phyloP scores from a whole-genome alignment of 2,797 vertebrate genomes.

The Synanceia verrucosa region DNA sequence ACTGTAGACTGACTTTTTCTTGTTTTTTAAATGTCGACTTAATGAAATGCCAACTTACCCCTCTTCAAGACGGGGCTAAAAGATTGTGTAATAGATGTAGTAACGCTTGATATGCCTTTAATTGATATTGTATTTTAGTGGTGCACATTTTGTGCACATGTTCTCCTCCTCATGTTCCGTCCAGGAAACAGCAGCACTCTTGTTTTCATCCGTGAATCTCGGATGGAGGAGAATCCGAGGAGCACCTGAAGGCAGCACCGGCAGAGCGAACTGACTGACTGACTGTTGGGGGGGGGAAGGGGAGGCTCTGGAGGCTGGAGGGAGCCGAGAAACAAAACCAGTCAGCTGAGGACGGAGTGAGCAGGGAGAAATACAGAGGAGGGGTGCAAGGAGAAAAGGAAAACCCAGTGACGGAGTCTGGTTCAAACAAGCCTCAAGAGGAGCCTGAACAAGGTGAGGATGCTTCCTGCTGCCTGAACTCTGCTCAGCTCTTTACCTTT shows the following conservation, averaged over 20 bases:
- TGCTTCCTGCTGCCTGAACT: conserved; percentile 26
- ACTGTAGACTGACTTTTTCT: too few relatives aligned
- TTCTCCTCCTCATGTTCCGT: not conserved
- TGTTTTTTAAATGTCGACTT: too few relatives aligned
- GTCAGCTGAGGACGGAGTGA: conserved; percentile 16
- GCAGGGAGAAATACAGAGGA: conserved; percentile 1
- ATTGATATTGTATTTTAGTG: not conserved
- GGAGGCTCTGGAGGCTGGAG: conserved; percentile 33
- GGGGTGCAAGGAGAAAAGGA: not conserved
- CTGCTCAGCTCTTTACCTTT: not conserved
- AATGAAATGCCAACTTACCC: too few relatives aligned
- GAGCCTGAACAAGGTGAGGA: conserved; percentile 58
- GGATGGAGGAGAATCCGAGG: conserved; percentile 9
- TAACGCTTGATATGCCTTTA: not conserved
- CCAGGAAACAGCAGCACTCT: not conserved
- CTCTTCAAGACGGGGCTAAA: not conserved
- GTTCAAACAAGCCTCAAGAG: conserved; percentile 10
- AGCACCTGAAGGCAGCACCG: conserved; percentile 44
- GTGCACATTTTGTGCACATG: not conserved
- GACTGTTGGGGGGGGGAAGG: conserved; percentile 38
- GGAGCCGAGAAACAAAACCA: conserved; percentile 25
- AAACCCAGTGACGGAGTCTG: not conserved
- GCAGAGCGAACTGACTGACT: conserved; percentile 13
- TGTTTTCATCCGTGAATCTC: not conserved
- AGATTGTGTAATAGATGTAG: too few relatives aligned